Evolutionary conservation across 1,140 invertebrate species (phyloP).

Genomic region (Wasmannia auropunctata): DNA sequence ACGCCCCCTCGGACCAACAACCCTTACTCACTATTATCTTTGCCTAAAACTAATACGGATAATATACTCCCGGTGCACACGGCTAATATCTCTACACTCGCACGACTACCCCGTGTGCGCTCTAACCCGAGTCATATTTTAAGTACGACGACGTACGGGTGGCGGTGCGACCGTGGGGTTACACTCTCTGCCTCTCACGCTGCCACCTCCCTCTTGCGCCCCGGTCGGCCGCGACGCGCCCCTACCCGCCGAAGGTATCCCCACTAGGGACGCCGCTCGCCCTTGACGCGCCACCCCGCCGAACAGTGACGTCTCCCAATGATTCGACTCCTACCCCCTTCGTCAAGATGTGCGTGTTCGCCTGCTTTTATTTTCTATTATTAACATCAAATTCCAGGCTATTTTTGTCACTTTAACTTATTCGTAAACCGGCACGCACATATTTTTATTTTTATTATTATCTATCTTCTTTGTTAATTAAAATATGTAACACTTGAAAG

Average conservation of each 20-base stretch:
- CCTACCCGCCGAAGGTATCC: conserved; percentile 19
- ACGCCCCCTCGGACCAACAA: conserved; percentile 14
- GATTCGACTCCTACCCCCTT: not conserved
- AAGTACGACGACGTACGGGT: conserved; percentile 54
- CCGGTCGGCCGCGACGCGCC: conserved; percentile 27
- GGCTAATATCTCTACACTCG: conserved; percentile 44
- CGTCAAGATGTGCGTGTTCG: not conserved
- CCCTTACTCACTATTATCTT: conserved; percentile 31
- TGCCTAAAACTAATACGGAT: conserved; percentile 46
- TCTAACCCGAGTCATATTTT: conserved; percentile 55
- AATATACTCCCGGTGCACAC: conserved; percentile 30
- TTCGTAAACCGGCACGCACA: not conserved
- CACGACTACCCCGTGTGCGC: conserved; percentile 42
- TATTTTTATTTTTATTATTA: not conserved
- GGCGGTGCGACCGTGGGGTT: conserved; percentile 51
- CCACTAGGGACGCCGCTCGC: conserved; percentile 9
- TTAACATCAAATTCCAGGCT: not conserved
- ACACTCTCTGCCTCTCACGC: conserved; percentile 54
- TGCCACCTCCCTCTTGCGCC: conserved; percentile 50
- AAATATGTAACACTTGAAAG: not conserved
- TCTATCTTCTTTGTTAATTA: not conserved
- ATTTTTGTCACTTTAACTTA: not conserved
- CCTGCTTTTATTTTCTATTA: not conserved
- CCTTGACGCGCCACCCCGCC: conserved; percentile 39
- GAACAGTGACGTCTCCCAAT: conserved; percentile 6